Evolutionary conservation across 2,888 invertebrate genomes (phyloP).

Genomic region (Stenichneumon culpator): DNA sequence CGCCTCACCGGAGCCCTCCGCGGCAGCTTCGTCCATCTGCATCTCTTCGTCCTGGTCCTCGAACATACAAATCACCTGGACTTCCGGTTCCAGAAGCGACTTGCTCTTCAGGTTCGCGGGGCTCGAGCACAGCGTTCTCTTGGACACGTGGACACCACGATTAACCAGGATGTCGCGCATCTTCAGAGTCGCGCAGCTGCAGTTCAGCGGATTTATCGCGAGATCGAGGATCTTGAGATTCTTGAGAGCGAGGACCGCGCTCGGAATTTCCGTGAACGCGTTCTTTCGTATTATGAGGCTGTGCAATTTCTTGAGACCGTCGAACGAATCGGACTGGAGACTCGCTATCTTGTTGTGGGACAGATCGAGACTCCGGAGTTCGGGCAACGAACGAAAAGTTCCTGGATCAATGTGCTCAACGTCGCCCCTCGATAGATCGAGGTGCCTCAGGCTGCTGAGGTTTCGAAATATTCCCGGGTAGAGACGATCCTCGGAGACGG

Average conservation of each 20-base stretch:
- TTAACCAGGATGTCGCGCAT: conserved; percentile 88
- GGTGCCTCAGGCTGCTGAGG: conserved; percentile 87
- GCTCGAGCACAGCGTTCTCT: conserved; percentile 87
- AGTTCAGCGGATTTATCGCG: conserved; percentile 90
- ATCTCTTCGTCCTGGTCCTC: conserved; percentile 83
- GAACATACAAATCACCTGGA: conserved; percentile 74
- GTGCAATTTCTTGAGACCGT: conserved; percentile 87
- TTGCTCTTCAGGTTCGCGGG: conserved; percentile 86
- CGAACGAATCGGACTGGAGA: conserved; percentile 86
- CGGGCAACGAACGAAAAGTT: conserved; percentile 87
- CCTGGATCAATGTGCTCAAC: conserved; percentile 87
- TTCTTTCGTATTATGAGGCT: conserved; percentile 89
- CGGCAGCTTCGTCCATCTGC: conserved; percentile 88
- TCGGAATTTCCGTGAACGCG: conserved; percentile 87
- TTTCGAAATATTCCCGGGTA: conserved; percentile 77
- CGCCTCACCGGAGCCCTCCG: conserved; percentile 82
- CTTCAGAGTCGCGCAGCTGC: conserved; percentile 90
- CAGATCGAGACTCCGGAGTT: conserved; percentile 87
- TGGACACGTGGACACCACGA: conserved; percentile 77
- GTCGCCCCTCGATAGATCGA: conserved; percentile 89
- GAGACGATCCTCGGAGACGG: conserved; percentile 69
- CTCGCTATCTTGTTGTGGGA: conserved; percentile 88
- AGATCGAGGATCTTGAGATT: conserved; percentile 89
- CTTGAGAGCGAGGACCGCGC: conserved; percentile 87
- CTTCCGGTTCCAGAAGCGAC: conserved; percentile 87